Evolutionary conservation across 1,140 invertebrate species (phyloP).

Genomic region (Trachymyrmex cornetzi): DNA sequence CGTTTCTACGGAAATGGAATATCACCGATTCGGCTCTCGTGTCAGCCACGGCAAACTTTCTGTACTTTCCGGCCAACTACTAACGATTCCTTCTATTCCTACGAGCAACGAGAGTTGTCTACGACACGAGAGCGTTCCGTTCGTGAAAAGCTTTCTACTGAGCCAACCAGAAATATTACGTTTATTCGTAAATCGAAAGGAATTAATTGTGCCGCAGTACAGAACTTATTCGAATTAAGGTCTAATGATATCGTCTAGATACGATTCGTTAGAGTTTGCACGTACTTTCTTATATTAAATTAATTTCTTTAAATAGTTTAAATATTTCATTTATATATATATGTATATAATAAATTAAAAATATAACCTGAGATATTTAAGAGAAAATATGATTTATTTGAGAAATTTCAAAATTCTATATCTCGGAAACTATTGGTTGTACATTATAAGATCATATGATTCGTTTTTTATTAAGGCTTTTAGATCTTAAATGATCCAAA

Average conservation of each 20-base stretch:
- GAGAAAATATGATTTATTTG: too few relatives aligned
- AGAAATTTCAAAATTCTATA: too few relatives aligned
- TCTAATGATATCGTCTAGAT: not conserved
- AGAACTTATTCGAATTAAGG: not conserved
- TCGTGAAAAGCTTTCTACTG: not conserved
- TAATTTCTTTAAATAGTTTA: too few relatives aligned
- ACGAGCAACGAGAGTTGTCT: conserved; percentile 36
- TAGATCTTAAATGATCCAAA: too few relatives aligned
- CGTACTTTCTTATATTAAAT: not conserved
- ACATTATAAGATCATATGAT: too few relatives aligned
- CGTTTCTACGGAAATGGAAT: conserved; percentile 68
- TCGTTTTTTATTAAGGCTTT: too few relatives aligned
- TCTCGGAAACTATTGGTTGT: too few relatives aligned
- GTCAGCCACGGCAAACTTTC: conserved; percentile 57
- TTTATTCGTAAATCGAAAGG: conserved; percentile 46
- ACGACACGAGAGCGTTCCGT: not conserved
- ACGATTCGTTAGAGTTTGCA: not conserved
- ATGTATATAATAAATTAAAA: too few relatives aligned
- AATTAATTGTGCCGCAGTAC: conserved; percentile 10
- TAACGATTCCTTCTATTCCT: conserved; percentile 63
- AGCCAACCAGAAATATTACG: not conserved
- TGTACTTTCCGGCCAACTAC: conserved; percentile 67
- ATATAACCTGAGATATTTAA: too few relatives aligned
- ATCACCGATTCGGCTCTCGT: conserved; percentile 64
- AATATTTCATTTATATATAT: too few relatives aligned